These are phyloP conservation scores for Ceratosolen fusciceps DNA, from an alignment of 1,140 invertebrate species.

Conservation along the genomic window DNA sequence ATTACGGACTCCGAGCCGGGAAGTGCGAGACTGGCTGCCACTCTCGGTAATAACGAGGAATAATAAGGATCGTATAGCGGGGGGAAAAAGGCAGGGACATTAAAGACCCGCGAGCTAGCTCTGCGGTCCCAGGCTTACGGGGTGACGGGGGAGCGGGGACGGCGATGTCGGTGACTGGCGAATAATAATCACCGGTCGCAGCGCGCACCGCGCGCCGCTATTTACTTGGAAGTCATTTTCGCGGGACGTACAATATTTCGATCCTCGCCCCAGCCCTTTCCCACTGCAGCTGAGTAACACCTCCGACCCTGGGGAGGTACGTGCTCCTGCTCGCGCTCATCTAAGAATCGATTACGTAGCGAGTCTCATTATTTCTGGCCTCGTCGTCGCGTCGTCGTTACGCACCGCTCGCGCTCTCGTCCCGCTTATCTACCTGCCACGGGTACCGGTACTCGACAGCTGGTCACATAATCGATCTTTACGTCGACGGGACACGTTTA, in stretches of 20 bases:
- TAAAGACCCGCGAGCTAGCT: neutral
- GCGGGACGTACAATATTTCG: constrained; percentile 28
- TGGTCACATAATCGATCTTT: no score
- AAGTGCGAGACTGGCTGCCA: neutral
- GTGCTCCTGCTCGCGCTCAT: neutral
- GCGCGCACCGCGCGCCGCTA: neutral
- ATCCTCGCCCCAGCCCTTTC: neutral
- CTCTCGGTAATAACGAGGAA: neutral
- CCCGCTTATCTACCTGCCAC: no score
- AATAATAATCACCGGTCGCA: neutral
- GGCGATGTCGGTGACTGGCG: no score
- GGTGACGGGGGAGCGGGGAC: no score
- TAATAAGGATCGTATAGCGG: neutral
- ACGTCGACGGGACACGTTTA: no score
- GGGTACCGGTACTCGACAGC: no score
- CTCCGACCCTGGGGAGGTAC: neutral
- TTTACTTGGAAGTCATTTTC: constrained; percentile 37
- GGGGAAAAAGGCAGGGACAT: neutral
- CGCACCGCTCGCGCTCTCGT: no score
- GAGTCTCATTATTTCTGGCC: neutral
- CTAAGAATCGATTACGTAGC: no score
- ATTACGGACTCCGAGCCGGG: neutral
- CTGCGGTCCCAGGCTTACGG: no score
- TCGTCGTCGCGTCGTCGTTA: neutral
- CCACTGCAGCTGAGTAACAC: neutral